Evolutionary conservation across 2,797 vertebrate genomes (phyloP).

Genomic region (Sebastes oblongus): DNA sequence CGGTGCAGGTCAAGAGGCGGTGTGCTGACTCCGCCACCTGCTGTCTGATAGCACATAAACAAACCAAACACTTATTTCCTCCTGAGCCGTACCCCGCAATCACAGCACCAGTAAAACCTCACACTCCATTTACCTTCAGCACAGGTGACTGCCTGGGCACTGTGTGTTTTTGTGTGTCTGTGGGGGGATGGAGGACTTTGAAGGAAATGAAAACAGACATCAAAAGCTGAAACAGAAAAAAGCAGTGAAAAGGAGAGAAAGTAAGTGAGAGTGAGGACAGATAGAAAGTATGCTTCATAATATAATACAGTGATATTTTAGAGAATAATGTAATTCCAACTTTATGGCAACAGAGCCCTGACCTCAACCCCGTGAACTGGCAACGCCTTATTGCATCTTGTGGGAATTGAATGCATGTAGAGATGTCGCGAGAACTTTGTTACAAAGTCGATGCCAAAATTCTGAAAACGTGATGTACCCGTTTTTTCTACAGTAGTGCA

Average conservation of each 20-base stretch:
- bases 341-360: too few species aligned
- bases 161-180: neutral
- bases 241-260: neutral
- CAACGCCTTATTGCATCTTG: too few species aligned
- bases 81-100: slow-evolving; percentile 80
- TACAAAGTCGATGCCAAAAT: too few species aligned
- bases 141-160: slow-evolving; percentile 75
- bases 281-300: too few species aligned
- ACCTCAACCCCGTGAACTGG: too few species aligned
- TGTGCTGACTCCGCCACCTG: slow-evolving; percentile 77
- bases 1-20: slow-evolving; percentile 47
- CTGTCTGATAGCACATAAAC: slow-evolving; percentile 75
- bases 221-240: neutral
- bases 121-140: slow-evolving; percentile 83
- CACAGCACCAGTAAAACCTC: slow-evolving; percentile 79
- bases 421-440: too few species aligned
- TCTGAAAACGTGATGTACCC: too few species aligned
- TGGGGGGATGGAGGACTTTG: neutral
- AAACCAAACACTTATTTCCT: slow-evolving; percentile 77
- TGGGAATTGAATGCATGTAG: too few species aligned
- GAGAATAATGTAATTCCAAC: too few species aligned
- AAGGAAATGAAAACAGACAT: slow-evolving; percentile 5
- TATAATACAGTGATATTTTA: too few species aligned
- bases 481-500: too few species aligned
- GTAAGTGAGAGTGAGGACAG: neutral